Evolutionary conservation across 2,888 invertebrate species (phyloP), one percentile per base, ranked within the genome.

Genomic region (Chrysotoxum bicinctum): DNA sequence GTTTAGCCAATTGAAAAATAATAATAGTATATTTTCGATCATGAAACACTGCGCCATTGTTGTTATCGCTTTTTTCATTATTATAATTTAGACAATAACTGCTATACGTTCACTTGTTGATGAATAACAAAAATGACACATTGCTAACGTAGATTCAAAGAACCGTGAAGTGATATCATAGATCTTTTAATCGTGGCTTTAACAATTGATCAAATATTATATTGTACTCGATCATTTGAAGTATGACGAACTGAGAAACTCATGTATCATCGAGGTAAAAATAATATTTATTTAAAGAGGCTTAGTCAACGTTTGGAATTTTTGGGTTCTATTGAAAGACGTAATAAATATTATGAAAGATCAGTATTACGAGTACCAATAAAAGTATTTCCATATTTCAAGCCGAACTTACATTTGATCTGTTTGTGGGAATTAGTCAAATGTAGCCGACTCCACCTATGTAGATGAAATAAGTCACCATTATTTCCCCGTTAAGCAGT

Each of bases 101-200:
- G 10, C 26, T 62, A 35, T 12, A 43, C 43, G 16, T 43, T 62
- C 62, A 43, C 26, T 62, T 16, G 40, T 43, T 30, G 60, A 62
- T 73, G 62, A 62, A 52, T 73, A 48, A 45, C 12, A 54, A 43
- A 62, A 48, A 70, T 78, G 77, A 78, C 77, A 54, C 77, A 78
- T 45, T 21, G 40, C 60, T 75, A 60, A 48, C 12, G 76, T 45
- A 52, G 19, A 62, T 54, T 40, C 21, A 23, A 77, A 30, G 52
- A 32, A 70, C 32, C 69, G 26, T 77, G 60, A 77, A 77, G 58
- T 62, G 32, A 69, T 70, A 43, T 26, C 52, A 69, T 62, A 26
- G 43, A 43, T 32, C 60, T 60, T 40, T 77, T 16, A 40, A n/a
- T 16, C n/a, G 16, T 43, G 52, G 58, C n/a, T n/a, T 52, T 52